Conservation (phyloP, 2,888 invertebrate species). For the Agrochola litura region DNA sequence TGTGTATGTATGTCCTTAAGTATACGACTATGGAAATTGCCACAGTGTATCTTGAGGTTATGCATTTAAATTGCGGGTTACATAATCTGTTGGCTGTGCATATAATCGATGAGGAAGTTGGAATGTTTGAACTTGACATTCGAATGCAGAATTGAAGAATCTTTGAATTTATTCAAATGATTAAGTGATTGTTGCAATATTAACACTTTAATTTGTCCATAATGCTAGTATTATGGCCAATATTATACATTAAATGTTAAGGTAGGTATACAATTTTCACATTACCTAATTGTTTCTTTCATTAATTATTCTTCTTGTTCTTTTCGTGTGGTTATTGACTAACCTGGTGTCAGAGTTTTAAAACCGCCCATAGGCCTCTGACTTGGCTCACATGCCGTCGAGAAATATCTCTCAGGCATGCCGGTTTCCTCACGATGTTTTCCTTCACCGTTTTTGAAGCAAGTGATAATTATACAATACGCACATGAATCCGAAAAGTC, state of each 20-base stretch:
- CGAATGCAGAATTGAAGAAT: background rate
- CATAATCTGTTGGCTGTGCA: slow-evolving; percentile 15
- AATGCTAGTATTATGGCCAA: background rate
- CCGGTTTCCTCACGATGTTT: too few relatives aligned
- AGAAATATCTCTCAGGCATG: too few relatives aligned
- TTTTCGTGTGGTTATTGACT: too few relatives aligned
- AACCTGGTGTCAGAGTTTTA: too few relatives aligned
- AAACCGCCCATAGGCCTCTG: too few relatives aligned
- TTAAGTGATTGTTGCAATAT: background rate
- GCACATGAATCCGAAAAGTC: too few relatives aligned
- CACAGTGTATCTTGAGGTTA: slow-evolving; percentile 29
- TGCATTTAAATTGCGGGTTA: slow-evolving; percentile 39
- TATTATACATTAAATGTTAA: background rate
- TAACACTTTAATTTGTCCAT: background rate
- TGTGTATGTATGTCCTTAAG: slow-evolving; percentile 4
- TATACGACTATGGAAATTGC: slow-evolving; percentile 34
- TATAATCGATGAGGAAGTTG: slow-evolving; percentile 12
- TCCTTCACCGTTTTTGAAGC: too few relatives aligned
- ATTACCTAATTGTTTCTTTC: background rate
- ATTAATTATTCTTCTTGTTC: background rate
- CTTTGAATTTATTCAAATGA: background rate
- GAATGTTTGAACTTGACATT: slow-evolving; percentile 40
- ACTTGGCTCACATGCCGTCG: too few relatives aligned
- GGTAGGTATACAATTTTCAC: background rate
- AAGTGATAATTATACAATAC: too few relatives aligned